Conservation (phyloP, 2,797 vertebrate genomes). For the Pygocentrus nattereri region DNA sequence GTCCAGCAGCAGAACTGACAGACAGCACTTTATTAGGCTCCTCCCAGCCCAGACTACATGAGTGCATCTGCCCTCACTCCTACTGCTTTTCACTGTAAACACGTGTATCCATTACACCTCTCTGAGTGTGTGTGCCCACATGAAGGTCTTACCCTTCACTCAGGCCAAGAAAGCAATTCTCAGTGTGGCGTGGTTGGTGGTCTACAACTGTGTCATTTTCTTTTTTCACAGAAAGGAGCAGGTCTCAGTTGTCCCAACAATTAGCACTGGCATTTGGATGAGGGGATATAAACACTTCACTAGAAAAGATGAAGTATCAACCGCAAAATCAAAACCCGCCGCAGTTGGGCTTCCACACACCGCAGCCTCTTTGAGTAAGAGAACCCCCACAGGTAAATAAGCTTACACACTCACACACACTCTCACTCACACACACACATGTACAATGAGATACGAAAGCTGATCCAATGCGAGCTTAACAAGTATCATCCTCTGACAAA, state of each 20-base stretch:
- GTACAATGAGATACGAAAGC: slow-evolving; percentile 40
- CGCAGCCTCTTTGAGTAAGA: slow-evolving; percentile 51
- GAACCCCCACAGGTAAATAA: slow-evolving; percentile 45
- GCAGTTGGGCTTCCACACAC: slow-evolving; percentile 47
- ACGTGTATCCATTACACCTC: slow-evolving; percentile 48
- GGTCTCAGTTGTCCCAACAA: slow-evolving; percentile 33
- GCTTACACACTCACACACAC: slow-evolving; percentile 32
- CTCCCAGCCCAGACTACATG: slow-evolving; percentile 4
- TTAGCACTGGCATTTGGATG: slow-evolving; percentile 29
- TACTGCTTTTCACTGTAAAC: slow-evolving; percentile 34
- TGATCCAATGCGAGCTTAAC: slow-evolving; percentile 45
- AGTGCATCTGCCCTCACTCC: slow-evolving; percentile 13
- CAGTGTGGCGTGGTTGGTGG: slow-evolving; percentile 36
- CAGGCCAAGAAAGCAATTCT: neutral
- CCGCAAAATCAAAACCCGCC: slow-evolving; percentile 53
- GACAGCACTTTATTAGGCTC: slow-evolving; percentile 15
- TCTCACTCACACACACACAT: slow-evolving; percentile 46
- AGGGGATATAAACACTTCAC: slow-evolving; percentile 52
- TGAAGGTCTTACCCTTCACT: slow-evolving; percentile 39
- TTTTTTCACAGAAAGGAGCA: slow-evolving; percentile 10
- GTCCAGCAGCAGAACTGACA: slow-evolving; percentile 16
- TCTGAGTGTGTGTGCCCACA: slow-evolving; percentile 38
- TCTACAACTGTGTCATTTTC: slow-evolving; percentile 17
- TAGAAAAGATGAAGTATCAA: slow-evolving; percentile 62
- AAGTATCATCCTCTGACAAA: slow-evolving; percentile 36